phyloP scores from a whole-genome alignment of 2,797 vertebrate genomes.

The Phylloscopus collybita region DNA sequence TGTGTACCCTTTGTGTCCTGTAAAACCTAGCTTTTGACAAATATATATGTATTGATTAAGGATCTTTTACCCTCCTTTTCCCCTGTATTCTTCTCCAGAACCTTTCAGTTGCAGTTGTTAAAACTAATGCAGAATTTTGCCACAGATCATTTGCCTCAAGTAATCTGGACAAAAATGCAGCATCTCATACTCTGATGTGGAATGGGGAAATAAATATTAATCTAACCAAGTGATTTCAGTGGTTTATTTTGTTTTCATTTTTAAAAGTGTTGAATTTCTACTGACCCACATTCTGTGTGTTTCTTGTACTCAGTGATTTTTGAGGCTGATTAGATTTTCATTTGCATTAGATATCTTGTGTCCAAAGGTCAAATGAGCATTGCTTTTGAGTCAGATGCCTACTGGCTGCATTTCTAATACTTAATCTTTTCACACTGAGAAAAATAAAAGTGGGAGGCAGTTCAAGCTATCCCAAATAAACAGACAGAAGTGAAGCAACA shows the following conservation, averaged over 20 bases:
- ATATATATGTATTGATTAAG: not conserved
- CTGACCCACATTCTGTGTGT: not conserved
- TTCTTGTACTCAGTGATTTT: conserved; percentile 46
- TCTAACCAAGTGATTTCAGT: conserved; percentile 27
- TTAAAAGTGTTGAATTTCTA: conserved; percentile 34
- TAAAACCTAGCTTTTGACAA: conserved; percentile 13
- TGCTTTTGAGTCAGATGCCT: conserved; percentile 64
- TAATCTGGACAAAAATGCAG: not conserved
- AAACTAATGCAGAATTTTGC: not conserved
- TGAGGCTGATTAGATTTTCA: conserved; percentile 45
- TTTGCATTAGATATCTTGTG: conserved; percentile 60
- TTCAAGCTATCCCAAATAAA: conserved; percentile 64
- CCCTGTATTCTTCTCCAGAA: not conserved
- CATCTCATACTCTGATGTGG: not conserved
- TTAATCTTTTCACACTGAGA: conserved; percentile 63
- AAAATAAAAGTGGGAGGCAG: conserved; percentile 41
- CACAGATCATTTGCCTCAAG: not conserved
- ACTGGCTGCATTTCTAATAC: conserved; percentile 45
- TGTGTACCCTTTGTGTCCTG: not conserved
- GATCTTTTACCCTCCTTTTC: not conserved
- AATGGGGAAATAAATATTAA: conserved; percentile 43
- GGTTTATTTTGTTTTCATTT: conserved; percentile 32
- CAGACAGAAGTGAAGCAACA: conserved; percentile 61
- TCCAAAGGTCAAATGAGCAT: conserved; percentile 64
- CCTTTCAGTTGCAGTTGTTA: not conserved